phyloP scores from a whole-genome alignment of 2,113 vertebrate genomes.

The Elgaria multicarinata region DNA sequence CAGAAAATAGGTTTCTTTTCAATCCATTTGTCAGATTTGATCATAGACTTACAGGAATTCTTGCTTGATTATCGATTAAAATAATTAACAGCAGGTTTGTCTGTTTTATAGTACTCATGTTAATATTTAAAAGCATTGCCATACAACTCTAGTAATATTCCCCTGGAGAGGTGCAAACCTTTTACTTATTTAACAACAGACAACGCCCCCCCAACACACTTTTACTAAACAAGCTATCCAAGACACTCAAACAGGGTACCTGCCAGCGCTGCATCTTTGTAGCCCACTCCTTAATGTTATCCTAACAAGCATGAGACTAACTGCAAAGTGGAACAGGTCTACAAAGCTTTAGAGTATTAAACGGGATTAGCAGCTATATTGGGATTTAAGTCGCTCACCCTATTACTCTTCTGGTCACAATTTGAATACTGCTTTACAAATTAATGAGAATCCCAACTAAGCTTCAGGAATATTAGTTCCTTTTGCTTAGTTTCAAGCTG shows the following conservation, averaged over 20 bases:
- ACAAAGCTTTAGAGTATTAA: constrained; percentile 75
- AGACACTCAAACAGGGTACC: constrained; percentile 24
- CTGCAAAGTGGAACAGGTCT: constrained; percentile 64
- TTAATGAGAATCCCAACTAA: constrained; percentile 49
- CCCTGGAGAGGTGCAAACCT: fast-evolving
- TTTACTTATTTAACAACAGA: neutral
- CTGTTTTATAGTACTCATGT: neutral
- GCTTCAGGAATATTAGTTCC: neutral
- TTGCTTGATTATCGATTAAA: fast-evolving
- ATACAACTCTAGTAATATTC: neutral
- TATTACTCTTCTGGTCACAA: constrained; percentile 72
- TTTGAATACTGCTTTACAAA: constrained; percentile 61
- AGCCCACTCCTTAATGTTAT: constrained; percentile 4
- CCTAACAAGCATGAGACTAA: constrained; percentile 35
- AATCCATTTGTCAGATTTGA: neutral
- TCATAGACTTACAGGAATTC: neutral
- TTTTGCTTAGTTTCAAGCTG: constrained; percentile 11
- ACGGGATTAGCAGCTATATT: constrained; percentile 80
- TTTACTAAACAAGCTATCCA: neutral
- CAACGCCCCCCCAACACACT: neutral
- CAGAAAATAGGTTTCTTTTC: neutral
- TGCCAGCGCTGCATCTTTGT: constrained; percentile 55
- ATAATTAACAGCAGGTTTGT: neutral
- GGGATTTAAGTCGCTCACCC: constrained; percentile 80
- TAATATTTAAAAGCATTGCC: neutral